Evolutionary conservation across 2,113 vertebrate genomes (phyloP).

Genomic region (Bubo scandiacus): DNA sequence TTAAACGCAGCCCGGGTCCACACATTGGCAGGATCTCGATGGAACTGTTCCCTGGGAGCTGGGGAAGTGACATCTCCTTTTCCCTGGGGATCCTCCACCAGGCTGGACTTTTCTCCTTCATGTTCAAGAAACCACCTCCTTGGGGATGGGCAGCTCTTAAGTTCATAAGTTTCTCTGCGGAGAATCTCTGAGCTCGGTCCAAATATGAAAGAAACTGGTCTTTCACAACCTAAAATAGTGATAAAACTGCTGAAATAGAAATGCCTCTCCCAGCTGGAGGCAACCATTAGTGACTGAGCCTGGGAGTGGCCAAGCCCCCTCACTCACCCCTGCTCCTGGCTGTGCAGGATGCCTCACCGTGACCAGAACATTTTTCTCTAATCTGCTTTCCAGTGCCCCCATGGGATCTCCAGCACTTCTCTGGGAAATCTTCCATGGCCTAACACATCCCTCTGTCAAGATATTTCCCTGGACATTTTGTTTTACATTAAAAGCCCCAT

Average conservation of each 20-base stretch:
- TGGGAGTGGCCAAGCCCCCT: neutral
- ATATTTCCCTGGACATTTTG: neutral
- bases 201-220: neutral
- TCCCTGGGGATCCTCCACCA: neutral
- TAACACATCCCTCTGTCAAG: neutral
- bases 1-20: neutral
- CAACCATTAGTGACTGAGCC: neutral
- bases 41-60: accelerated
- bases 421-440: neutral
- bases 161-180: neutral
- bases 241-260: neutral
- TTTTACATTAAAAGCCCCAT: neutral
- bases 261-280: neutral
- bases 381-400: neutral
- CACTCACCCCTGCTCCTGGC: neutral
- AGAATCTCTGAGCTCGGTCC: neutral
- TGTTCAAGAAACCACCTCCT: neutral
- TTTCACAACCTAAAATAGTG: neutral
- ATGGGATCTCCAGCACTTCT: neutral
- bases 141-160: accelerated
- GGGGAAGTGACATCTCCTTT: neutral
- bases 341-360: neutral
- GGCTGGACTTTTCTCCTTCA: neutral
- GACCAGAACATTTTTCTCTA: neutral
- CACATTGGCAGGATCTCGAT: neutral